Conservation (phyloP, 2,888 invertebrate genomes). For the Andrena trimmerana region DNA sequence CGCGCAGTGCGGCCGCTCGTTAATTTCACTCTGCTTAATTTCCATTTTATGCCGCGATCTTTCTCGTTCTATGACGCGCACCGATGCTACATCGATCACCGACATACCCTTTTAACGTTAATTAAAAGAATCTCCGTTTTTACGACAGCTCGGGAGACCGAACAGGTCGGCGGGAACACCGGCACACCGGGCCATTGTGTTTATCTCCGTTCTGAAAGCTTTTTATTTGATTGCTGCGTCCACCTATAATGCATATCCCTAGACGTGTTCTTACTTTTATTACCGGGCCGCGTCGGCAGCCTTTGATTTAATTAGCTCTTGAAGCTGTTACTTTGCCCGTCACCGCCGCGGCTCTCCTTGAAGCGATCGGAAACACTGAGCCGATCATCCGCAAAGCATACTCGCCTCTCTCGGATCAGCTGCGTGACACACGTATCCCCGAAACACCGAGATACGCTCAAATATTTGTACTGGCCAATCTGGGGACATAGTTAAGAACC, state of each 20-base stretch:
- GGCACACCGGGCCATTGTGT: constrained; percentile 52
- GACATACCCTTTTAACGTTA: constrained; percentile 56
- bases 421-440: neutral
- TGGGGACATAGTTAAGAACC: neutral
- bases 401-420: neutral
- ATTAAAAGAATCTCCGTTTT: constrained; percentile 56
- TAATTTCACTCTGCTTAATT: neutral
- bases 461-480: neutral
- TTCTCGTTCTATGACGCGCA: neutral
- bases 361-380: no score
- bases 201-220: constrained; percentile 74
- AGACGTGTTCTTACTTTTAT: constrained; percentile 82
- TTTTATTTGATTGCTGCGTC: constrained; percentile 82
- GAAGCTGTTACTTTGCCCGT: constrained; percentile 75
- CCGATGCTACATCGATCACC: constrained; percentile 19
- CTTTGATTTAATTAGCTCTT: constrained; percentile 84
- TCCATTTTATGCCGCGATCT: neutral
- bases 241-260: constrained; percentile 80
- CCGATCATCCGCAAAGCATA: neutral
- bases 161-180: constrained; percentile 34
- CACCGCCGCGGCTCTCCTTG: constrained; percentile 44
- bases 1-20: neutral
- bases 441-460: neutral
- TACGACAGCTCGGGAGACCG: constrained; percentile 50
- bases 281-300: constrained; percentile 83